A percentile compares a stretch with the other conserved stretches of the same genome.
Conservation (phyloP, 2,113 vertebrate species). For the Mirounga angustirostris region DNA sequence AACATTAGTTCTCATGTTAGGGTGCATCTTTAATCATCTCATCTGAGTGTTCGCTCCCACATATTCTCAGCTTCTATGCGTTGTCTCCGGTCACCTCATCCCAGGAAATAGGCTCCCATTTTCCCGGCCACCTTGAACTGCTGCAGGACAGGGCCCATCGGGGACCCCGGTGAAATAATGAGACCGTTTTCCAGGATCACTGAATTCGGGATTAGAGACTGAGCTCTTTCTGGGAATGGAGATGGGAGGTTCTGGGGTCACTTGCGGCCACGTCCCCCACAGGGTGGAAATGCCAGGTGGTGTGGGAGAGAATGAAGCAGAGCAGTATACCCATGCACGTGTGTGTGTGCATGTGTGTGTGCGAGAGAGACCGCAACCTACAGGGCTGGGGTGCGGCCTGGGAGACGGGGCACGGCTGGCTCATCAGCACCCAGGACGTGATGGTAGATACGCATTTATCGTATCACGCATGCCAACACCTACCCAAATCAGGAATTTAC, state of each 20-base stretch:
- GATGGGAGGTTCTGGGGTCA: neutral
- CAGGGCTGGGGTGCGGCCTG: neutral
- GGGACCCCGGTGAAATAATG: neutral
- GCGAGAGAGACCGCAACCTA: neutral
- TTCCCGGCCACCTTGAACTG: neutral
- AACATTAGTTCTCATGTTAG: neutral
- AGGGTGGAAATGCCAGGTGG: neutral
- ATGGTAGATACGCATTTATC: too few species aligned
- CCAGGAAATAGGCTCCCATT: too few species aligned
- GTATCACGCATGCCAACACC: neutral
- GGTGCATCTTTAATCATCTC: neutral
- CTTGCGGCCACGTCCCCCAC: neutral
- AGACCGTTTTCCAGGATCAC: neutral
- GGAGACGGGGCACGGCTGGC: neutral
- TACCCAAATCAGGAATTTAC: neutral
- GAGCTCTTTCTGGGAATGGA: neutral
- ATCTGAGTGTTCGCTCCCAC: neutral
- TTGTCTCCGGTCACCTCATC: neutral
- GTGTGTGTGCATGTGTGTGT: too few species aligned
- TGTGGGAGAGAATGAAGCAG: neutral
- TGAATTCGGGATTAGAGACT: neutral
- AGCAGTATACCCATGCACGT: rapidly evolving
- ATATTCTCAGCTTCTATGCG: neutral
- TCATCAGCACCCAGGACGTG: neutral
- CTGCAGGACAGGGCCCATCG: neutral